Base-by-base conservation (phyloP, 2,888 invertebrate genomes). In the Lomographa bimaculata region DNA sequence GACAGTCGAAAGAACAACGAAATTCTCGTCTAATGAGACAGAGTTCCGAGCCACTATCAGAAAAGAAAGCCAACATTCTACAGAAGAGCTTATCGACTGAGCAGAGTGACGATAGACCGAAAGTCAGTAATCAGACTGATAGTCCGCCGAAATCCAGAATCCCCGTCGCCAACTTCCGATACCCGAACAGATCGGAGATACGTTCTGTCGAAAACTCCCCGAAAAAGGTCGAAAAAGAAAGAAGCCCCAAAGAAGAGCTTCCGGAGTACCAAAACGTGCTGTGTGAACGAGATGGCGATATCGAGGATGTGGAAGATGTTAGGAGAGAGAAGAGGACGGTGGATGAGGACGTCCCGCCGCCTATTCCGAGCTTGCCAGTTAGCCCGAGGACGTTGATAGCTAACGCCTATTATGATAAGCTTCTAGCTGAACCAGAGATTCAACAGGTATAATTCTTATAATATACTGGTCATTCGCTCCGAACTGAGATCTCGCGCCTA, bases 401-500 rank as follows among this genome's bases (percentile, higher is more conserved):
- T 0, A 94, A 95, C 54, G 94, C 95, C 1, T 96, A 95, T 70
- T 93, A 94, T 44, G 95, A 95, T 50, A 94, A 95, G 70, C 69
- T 96, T 7, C 89, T 94, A 23, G 54, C 72, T 0, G 96, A 96
- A 61, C 92, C 95, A 0, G 96, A 96, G 51, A 94, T 97, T 27
- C 94, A 95, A 54, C 93, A 94, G 66, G 70, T 71, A 14, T 14
- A 4, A 3, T 14, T n/a, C n/a, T n/a, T n/a, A n/a, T n/a, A n/a
- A n/a, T n/a, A n/a, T n/a, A n/a, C n/a, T n/a, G n/a, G n/a, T n/a
- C n/a, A n/a, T n/a, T n/a, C n/a, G n/a, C n/a, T n/a, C n/a, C n/a
- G n/a, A n/a, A n/a, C n/a, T n/a, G n/a, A n/a, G n/a, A n/a, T n/a
- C n/a, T n/a, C n/a, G n/a, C n/a, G n/a, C n/a, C n/a, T n/a, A n/a